phyloP scores from a whole-genome alignment of 2,797 vertebrate species.

The Neopelma chrysocephalum region DNA sequence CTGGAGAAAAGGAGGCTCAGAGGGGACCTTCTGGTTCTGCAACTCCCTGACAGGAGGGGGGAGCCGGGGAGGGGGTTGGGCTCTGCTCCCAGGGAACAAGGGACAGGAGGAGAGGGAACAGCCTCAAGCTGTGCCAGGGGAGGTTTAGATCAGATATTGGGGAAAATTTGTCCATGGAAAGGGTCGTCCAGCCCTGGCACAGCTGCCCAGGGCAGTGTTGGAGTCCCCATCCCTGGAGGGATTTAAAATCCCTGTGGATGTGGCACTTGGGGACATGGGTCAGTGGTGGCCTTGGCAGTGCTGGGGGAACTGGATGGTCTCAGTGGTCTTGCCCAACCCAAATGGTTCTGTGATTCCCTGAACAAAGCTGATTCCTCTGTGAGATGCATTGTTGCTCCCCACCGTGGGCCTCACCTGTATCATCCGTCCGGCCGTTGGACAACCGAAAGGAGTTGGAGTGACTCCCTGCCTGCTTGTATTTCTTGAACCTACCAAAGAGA shows the following conservation, averaged over 20 bases:
- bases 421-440: constrained; percentile 92
- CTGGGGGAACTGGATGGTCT: neutral
- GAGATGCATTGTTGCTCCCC: neutral
- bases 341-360: neutral
- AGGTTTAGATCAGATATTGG: neutral
- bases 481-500: constrained; percentile 88
- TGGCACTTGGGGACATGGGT: neutral
- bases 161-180: neutral
- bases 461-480: constrained; percentile 97
- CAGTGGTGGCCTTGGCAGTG: neutral
- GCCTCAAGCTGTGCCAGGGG: neutral
- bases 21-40: neutral
- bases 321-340: neutral
- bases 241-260: neutral
- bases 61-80: neutral
- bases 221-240: neutral
- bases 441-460: constrained; percentile 97
- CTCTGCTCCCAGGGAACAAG: neutral
- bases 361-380: neutral
- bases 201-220: neutral
- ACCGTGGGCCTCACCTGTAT: constrained; percentile 81
- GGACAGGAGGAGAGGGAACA: neutral
- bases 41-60: neutral
- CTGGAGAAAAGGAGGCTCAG: neutral
- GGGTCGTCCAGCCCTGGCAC: neutral